Evolutionary conservation across 2,888 invertebrate genomes (phyloP), one percentile per base, ranked within the genome.

Genomic region (Chesias legatella): DNA sequence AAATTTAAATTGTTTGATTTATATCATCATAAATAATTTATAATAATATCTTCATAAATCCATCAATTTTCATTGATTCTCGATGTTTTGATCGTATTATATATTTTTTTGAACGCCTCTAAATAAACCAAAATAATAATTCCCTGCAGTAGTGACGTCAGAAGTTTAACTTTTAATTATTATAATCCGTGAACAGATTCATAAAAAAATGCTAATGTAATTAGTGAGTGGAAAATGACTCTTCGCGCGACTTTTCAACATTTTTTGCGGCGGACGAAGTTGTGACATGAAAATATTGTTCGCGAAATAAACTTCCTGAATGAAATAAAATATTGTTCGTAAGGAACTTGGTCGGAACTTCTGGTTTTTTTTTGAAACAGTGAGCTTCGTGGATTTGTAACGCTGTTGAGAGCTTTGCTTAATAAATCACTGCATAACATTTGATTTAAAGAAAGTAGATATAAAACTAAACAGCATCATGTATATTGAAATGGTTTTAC

Each of bases 171-270:
- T 27, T 27, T 27, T 7, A 6, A 27, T 11, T 10, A 9, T 27
- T 7, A 27, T 13, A 27, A 27, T 11, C 26, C 27, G 7, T 27
- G 3, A 10, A 27, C 7, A 27, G 11, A 11, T 11, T 11, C 13
- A 29, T 8, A 29, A 17, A 29, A 8, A 11, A 39, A 39, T 42
- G 38, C 23, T 42, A 38, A 46, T 44, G 42, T 46, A 42, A 42
- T 42, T 46, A 46, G 38, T 42, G 38, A 38, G 46, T 38, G 28
- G 30, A 41, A 39, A 45, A 41, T 23, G 46, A 41, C 9, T 23
- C 22, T 23, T 7, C n/a, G 10, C 32, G 22, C 32, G 23, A 24
- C 32, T 32, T 23, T 32, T 24, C 32, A 24, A 24, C 23, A 3
- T 13, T 10, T 32, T 8, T 6, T 23, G 8, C 10, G 7, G 11